Conservation (phyloP, 2,797 vertebrate genomes). For the Neoniphon sammara region DNA sequence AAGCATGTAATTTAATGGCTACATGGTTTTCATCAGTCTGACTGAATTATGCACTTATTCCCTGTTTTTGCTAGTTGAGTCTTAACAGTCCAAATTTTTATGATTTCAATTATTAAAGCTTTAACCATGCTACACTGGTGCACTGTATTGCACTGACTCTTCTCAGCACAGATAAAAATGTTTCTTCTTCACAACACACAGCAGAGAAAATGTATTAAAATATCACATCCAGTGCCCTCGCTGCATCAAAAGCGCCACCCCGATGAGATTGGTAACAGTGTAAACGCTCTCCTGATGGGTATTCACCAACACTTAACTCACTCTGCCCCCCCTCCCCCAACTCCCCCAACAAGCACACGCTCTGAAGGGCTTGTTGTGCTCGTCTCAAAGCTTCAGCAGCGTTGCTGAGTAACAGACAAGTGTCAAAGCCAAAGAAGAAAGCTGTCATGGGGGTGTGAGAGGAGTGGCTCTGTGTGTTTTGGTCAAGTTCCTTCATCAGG, state of each 20-base stretch:
- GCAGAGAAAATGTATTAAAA: conserved; percentile 2
- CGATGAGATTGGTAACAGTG: conserved; percentile 24
- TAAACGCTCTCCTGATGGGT: conserved; percentile 20
- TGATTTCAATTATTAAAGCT: too few relatives aligned
- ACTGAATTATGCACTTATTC: too few relatives aligned
- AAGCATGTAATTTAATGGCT: too few relatives aligned
- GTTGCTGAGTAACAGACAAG: conserved; percentile 71
- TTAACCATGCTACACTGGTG: background rate
- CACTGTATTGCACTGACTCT: background rate
- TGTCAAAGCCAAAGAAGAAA: conserved; percentile 58
- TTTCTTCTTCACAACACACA: conserved; percentile 6
- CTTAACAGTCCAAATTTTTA: too few relatives aligned
- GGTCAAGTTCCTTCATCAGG: conserved; percentile 46
- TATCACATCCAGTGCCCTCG: background rate
- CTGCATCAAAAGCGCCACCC: conserved; percentile 19
- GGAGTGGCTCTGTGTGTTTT: conserved; percentile 23
- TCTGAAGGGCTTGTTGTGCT: conserved; percentile 52
- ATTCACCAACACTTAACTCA: conserved; percentile 47
- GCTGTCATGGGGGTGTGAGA: conserved; percentile 59
- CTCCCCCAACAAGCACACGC: conserved; percentile 28
- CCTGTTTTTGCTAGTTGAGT: too few relatives aligned
- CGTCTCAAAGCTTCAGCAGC: conserved; percentile 34
- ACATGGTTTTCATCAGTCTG: too few relatives aligned
- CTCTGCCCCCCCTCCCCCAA: conserved; percentile 1
- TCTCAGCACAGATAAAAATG: background rate